phyloP scores from a whole-genome alignment of 2,797 vertebrate species.

The Antrozous pallidus region DNA sequence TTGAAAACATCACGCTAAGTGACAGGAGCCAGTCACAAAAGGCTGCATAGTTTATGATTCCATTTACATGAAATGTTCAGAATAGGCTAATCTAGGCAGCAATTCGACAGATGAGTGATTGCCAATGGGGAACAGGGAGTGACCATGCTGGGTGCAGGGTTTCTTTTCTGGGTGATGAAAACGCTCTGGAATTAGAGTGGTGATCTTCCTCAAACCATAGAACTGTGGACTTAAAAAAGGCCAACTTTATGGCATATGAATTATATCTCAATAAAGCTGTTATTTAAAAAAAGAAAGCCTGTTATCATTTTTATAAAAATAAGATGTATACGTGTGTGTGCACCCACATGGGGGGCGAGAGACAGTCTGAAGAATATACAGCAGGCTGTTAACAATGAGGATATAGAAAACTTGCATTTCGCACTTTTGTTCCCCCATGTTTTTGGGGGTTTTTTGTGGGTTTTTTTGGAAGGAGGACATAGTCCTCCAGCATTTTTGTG shows the following conservation, averaged over 20 bases:
- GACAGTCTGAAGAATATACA: not conserved
- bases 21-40: not conserved
- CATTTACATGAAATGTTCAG: not conserved
- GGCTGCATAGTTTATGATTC: not conserved
- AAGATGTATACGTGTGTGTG: not conserved
- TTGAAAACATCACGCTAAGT: not conserved
- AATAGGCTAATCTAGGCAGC: not conserved
- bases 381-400: not conserved
- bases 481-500: not conserved
- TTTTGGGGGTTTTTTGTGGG: not conserved
- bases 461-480: not conserved
- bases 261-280: slow-evolving; percentile 8
- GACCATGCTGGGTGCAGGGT: not conserved
- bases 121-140: not conserved
- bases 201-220: not conserved
- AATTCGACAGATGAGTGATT: not conserved
- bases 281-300: not conserved
- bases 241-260: not conserved
- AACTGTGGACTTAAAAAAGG: not conserved
- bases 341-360: no score
- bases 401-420: not conserved
- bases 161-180: not conserved
- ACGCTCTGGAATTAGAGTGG: not conserved
- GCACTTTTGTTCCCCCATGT: not conserved
- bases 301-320: not conserved